These are phyloP conservation scores for Ceryle rudis DNA, from an alignment of 2,797 vertebrate species.

Conservation along the genomic window DNA sequence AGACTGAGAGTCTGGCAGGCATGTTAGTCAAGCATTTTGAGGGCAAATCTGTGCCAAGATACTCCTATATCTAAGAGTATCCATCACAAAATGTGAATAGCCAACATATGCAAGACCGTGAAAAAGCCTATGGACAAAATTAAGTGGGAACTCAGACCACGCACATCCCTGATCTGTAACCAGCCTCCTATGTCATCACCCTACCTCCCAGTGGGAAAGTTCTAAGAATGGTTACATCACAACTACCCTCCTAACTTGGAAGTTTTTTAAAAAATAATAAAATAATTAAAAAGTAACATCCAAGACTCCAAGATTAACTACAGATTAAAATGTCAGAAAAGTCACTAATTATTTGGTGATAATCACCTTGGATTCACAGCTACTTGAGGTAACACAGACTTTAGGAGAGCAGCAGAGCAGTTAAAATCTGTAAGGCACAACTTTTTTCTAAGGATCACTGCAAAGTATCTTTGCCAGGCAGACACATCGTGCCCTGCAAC, in stretches of 20 bases:
- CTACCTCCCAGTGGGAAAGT: neutral
- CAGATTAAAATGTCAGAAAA: neutral
- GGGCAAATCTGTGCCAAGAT: neutral
- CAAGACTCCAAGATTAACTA: neutral
- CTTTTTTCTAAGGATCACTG: neutral
- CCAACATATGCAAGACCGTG: neutral
- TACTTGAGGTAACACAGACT: neutral
- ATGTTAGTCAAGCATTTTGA: neutral
- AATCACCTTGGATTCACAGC: neutral
- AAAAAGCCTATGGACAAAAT: neutral
- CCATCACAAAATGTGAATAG: neutral
- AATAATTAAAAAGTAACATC: neutral
- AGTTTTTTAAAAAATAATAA: neutral
- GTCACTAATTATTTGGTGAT: neutral
- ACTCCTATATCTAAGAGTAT: accelerated
- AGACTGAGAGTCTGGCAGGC: accelerated
- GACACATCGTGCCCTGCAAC: neutral
- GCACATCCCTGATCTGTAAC: neutral
- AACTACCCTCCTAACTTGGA: neutral
- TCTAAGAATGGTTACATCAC: neutral
- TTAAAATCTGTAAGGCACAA: neutral
- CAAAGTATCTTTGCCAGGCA: neutral
- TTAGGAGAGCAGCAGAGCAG: neutral
- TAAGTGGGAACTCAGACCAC: neutral
- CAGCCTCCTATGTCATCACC: no score